phyloP scores from a whole-genome alignment of 35 echinoderm and acorn worm species.

The Lytechinus variegatus region DNA sequence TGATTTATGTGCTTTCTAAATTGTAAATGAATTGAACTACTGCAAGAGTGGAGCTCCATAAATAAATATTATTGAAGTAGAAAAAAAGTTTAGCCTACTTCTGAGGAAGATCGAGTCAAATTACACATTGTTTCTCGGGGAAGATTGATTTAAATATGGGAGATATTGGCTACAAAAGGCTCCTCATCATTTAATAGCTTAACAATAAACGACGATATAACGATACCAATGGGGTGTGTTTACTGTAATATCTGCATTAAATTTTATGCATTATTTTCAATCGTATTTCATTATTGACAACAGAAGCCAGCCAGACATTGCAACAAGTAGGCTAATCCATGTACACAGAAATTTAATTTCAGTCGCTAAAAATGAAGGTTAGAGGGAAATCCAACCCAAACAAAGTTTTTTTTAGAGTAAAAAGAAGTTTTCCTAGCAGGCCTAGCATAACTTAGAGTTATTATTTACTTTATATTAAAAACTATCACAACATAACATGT shows the following conservation, averaged over 20 bases:
- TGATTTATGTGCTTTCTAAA: background rate
- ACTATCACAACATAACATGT: background rate
- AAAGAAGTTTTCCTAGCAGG: no score
- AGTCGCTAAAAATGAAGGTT: no score
- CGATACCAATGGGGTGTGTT: background rate
- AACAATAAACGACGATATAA: background rate
- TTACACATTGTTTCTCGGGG: background rate
- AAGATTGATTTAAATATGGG: background rate
- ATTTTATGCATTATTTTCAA: no score
- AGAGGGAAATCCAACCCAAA: no score
- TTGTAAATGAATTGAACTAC: background rate
- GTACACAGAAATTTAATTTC: no score
- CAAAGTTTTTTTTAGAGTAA: no score
- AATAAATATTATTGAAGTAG: conserved; percentile 7
- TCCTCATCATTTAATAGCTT: background rate
- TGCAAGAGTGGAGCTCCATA: background rate
- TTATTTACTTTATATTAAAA: background rate
- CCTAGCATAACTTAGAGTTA: no score
- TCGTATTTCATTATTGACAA: no score
- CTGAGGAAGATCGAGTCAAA: background rate
- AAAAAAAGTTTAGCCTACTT: conserved; percentile 2
- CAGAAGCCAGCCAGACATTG: no score
- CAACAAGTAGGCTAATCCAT: no score
- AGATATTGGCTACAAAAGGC: background rate
- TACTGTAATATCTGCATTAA: background rate